Base-by-base conservation (phyloP, 1,140 invertebrate species). In the Aphidius gifuensis region DNA sequence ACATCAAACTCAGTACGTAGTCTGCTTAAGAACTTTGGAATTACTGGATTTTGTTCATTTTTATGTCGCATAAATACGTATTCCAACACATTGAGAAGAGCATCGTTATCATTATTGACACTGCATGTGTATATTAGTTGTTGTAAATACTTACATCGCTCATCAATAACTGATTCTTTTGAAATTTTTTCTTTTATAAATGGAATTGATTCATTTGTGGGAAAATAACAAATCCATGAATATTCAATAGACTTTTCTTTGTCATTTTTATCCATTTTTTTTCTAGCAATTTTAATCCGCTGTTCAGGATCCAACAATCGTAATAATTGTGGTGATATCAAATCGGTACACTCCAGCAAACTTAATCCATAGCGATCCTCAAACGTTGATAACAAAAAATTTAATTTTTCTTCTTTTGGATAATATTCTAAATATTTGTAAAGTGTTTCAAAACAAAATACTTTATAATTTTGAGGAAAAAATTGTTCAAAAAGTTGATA, bases 161-260 rank as follows among this genome's bases (percentile, higher is more conserved):
- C 39, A 0, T 60, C 39, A 6, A 45, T 11, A 5, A 60, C 49
- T 6, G 65, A 58, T 9, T 49, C 39, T 32, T 63, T 70, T 0
- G 5, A 1, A 8, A 79, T 75, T 60, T 72, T 54, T 1, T 48
- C 8, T 55, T 69, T 76, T 1, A 80, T 63, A 2, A 56, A 6
- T 0, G 68, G 57, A 45, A 79, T 71, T 2, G 70, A 59, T 40
- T 78, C 73, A 0, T 64, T 4, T 0, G 63, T 48, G 1, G 70
- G 60, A n/a, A 81, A 60, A 46, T 74, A 81, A 60, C 70, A 71
- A 38, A 58, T 68, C 76, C 78, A 79, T 0, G 55, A 64, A 6
- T 21, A 21, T 2, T 58, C 32, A 2, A 59, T 59, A 5, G 56
- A 5, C 0, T 9, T n/a, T 4, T 61, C 23, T 43, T 67, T 5